phyloP scores from a whole-genome alignment of 2,113 vertebrate species.

The Ammodytes marinus region DNA sequence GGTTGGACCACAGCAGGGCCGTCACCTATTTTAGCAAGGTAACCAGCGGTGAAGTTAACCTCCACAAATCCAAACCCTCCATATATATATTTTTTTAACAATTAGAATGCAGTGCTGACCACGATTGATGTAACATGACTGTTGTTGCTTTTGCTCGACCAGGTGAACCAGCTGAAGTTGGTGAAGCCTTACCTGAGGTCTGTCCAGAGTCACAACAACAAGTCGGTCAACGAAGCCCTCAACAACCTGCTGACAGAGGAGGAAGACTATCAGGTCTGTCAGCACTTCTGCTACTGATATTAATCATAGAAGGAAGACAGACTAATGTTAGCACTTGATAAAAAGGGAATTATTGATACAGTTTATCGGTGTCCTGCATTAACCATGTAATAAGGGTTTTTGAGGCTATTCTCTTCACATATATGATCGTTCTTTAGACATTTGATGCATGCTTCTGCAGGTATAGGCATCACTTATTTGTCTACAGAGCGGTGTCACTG shows the following conservation, averaged over 20 bases:
- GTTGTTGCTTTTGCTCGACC: constrained; percentile 18
- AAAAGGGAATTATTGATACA: neutral
- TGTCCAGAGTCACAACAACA: constrained; percentile 94
- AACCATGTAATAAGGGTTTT: neutral
- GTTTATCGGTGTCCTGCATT: neutral
- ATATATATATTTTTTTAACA: neutral
- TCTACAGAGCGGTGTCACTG: neutral
- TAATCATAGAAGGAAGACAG: neutral
- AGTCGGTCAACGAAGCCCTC: constrained; percentile 91
- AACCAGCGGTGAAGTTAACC: constrained; percentile 4
- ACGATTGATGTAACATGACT: neutral
- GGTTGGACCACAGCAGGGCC: constrained; percentile 91
- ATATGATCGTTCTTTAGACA: neutral
- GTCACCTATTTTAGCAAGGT: constrained; percentile 92
- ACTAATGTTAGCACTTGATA: neutral
- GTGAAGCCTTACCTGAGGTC: constrained; percentile 93
- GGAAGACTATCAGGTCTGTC: constrained; percentile 91
- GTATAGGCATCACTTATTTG: neutral
- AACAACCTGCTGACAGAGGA: constrained; percentile 93
- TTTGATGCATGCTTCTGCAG: neutral
- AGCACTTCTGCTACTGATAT: neutral
- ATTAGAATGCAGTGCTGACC: neutral
- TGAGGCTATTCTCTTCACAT: neutral
- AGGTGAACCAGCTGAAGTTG: constrained; percentile 90
- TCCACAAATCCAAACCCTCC: fast-evolving